Percentiles rank a stretch among this genome's conserved stretches.
These are phyloP conservation scores for Nestor notabilis DNA, from an alignment of 2,113 vertebrate genomes.

Conservation along the genomic window DNA sequence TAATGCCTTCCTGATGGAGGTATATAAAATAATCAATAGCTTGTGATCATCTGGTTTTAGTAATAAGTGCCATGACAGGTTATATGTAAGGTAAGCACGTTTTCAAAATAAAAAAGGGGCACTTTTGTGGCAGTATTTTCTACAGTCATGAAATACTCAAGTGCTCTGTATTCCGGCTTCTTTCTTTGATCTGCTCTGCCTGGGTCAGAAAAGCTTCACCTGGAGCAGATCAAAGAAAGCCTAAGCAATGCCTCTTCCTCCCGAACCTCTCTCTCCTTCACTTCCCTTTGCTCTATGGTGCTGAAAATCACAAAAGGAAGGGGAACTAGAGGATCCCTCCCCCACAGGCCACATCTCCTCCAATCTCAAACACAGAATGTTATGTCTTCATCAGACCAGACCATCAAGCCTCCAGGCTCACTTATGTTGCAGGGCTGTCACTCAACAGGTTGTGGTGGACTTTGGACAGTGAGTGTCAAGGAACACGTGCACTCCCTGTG, in stretches of 20 bases:
- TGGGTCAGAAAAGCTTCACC: conserved; percentile 62
- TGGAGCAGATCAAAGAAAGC: conserved; percentile 64
- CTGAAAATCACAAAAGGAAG: not conserved
- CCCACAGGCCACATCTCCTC: not conserved
- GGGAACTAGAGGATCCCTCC: not conserved
- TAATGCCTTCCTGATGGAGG: not conserved
- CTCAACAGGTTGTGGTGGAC: not conserved
- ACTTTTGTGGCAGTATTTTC: conserved; percentile 55
- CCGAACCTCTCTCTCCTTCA: not conserved
- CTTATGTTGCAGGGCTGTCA: not conserved
- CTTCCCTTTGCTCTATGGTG: not conserved
- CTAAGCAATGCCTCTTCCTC: conserved; percentile 40
- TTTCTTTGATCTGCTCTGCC: conserved; percentile 61
- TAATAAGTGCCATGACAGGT: conserved; percentile 28
- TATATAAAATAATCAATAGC: conserved; percentile 20
- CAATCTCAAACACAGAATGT: not conserved
- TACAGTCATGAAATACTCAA: conserved; percentile 40
- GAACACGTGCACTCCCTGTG: accelerated
- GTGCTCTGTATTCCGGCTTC: conserved; percentile 28
- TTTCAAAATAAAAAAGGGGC: conserved; percentile 33
- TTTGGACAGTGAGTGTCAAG: not conserved
- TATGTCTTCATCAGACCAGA: not conserved
- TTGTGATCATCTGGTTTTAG: conserved; percentile 52
- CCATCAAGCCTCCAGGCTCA: not conserved
- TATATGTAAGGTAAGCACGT: conserved; percentile 12